Conservation (phyloP, 92 coral and sea anemone genomes). For the Umimayanthus kanabou region DNA sequence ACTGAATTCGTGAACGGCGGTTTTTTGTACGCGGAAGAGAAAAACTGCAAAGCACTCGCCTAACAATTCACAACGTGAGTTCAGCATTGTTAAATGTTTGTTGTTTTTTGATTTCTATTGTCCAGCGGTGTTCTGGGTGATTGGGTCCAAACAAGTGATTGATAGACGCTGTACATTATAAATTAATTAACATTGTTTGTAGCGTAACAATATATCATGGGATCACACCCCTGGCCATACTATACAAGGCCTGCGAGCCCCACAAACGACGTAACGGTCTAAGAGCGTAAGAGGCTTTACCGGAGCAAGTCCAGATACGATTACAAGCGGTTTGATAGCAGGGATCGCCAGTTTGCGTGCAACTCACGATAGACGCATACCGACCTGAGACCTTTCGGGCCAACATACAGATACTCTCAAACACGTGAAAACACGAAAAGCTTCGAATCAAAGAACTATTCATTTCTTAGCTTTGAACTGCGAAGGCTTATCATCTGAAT, state of each 20-base stretch:
- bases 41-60: constrained; percentile 44
- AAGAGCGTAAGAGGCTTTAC: constrained; percentile 45
- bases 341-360: constrained; percentile 32
- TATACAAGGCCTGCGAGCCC: constrained; percentile 69
- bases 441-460: constrained; percentile 40
- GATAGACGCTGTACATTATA: constrained; percentile 98
- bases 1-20: constrained; percentile 38
- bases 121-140: constrained; percentile 76
- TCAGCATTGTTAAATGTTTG: constrained; percentile 80
- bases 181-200: constrained; percentile 99
- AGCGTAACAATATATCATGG: constrained; percentile 94
- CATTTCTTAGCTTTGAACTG: constrained; percentile 34
- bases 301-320: constrained; percentile 56
- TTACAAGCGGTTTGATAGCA: constrained; percentile 9
- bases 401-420: constrained; percentile 25
- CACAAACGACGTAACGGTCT: constrained; percentile 91
- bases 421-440: constrained; percentile 34
- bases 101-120: constrained; percentile 87
- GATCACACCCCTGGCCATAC: constrained; percentile 82
- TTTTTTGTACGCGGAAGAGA: constrained; percentile 39
- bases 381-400: constrained; percentile 46
- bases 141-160: constrained; percentile 81
- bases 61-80: constrained; percentile 72
- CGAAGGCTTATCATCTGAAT: constrained; percentile 28
- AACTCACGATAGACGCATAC: constrained; percentile 20